Evolutionary conservation across 2,113 vertebrate species (phyloP), one percentile per base, ranked within the genome.

Genomic region (Scalopus aquaticus): DNA sequence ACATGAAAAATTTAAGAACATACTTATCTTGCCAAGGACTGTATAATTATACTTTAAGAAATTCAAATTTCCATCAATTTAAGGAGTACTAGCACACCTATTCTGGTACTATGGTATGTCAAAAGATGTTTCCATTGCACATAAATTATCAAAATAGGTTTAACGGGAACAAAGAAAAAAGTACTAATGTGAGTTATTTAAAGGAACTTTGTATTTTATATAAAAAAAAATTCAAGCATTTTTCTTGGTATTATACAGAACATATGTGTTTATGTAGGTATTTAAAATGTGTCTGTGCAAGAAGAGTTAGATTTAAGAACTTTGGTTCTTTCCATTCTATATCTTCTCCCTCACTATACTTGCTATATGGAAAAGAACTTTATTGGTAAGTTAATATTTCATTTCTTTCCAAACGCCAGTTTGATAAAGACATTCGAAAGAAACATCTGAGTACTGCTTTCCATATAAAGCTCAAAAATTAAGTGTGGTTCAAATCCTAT

Each of bases 241-340:
- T 80, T 78, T 30, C 28, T 92, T 81, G 94, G 22, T 2, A 19
- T 94, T 72, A 92, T 79, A 56, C 19, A 81, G 37, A 94, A 32
- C 78, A 0, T 26, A 30, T 37, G 4, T 12, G n/a, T n/a, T 26
- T 76, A 0, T 51, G 46, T 37, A 10, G 20, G 10, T 28, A 56
- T 60, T 28, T 46, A 2, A 73, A 87, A 72, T 80, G 6, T 84
- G 54, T 30, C 37, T 82, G 9, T 67, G 5, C 28, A 37, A 56
- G 16, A 11, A 19, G n/a, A 80, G 5, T 87, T 87, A 3, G 35
- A 54, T 60, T 89, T 92, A 83, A 92, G 13, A 37, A 67, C 24
- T 44, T 90, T 30, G 17, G 32, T 35, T 76, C 72, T 9, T 69
- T 32, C 20, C 88, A 67, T 22, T 79, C 19, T 3, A 56, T 30